phyloP scores from a whole-genome alignment of 2,113 vertebrate genomes.

The Urocitellus parryii region DNA sequence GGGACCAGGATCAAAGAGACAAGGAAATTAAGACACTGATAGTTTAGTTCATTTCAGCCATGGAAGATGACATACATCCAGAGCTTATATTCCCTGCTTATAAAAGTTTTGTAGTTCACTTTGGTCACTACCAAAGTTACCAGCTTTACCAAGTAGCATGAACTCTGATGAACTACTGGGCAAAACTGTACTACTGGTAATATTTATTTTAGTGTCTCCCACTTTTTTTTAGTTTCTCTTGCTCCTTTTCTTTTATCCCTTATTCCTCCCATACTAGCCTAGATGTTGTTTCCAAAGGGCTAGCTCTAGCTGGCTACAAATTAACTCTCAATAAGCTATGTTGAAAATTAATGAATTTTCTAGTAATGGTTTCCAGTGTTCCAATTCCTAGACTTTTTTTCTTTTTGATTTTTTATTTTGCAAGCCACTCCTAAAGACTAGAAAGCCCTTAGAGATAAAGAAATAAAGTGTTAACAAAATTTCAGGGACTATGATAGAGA shows the following conservation, averaged over 20 bases:
- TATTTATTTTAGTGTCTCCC: background rate
- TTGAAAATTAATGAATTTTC: background rate
- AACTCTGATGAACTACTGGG: background rate
- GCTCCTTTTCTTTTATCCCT: background rate
- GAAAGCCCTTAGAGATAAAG: background rate
- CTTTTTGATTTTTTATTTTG: background rate
- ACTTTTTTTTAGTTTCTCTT: background rate
- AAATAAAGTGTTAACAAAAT: slow-evolving; percentile 16
- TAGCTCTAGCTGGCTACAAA: background rate
- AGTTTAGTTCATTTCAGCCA: background rate
- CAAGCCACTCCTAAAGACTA: background rate
- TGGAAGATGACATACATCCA: background rate
- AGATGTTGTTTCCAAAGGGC: background rate
- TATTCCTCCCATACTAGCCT: background rate
- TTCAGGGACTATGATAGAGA: background rate
- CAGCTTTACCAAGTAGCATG: background rate
- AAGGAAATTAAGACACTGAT: slow-evolving; percentile 7
- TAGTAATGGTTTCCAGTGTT: background rate
- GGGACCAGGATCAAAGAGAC: background rate
- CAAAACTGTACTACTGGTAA: background rate
- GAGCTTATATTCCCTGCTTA: background rate
- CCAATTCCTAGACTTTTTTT: background rate
- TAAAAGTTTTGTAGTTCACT: background rate
- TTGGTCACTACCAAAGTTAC: background rate
- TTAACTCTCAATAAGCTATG: background rate